These are phyloP conservation scores for Chelidonichthys spinosus DNA, from an alignment of 2,797 vertebrate genomes.

Conservation along the genomic window DNA sequence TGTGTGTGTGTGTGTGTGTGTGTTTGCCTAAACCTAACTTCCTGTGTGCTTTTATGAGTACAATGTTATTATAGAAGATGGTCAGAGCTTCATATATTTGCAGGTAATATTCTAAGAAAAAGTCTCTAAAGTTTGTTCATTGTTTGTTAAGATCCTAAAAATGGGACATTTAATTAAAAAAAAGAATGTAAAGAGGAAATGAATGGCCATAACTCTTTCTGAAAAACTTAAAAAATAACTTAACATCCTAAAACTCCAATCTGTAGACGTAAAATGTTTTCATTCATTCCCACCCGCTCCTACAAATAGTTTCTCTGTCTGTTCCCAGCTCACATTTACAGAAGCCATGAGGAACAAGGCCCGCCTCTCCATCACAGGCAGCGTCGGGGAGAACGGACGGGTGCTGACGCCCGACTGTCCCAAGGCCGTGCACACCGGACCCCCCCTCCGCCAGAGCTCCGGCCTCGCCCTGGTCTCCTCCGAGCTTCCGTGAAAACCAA, in stretches of 20 bases:
- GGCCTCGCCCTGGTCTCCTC: constrained; percentile 98
- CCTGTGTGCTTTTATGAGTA: background rate
- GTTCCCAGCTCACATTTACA: constrained; percentile 94
- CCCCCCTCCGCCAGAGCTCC: constrained; percentile 96
- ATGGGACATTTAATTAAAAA: no score
- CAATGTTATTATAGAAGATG: background rate
- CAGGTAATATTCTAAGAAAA: background rate
- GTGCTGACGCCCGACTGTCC: constrained; percentile 98
- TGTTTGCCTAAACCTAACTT: no score
- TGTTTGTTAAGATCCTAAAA: background rate
- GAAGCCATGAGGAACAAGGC: constrained; percentile 99
- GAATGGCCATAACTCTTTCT: background rate
- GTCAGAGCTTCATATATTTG: background rate
- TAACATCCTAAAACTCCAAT: constrained; percentile 54
- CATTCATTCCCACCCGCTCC: constrained; percentile 9
- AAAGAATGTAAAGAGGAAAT: background rate
- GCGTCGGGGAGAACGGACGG: constrained; percentile 97
- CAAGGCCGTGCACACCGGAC: constrained; percentile 95
- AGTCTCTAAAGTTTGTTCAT: background rate
- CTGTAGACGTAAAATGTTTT: constrained; percentile 38
- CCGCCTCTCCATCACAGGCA: constrained; percentile 98
- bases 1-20: no score
- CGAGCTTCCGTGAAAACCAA: constrained; percentile 99
- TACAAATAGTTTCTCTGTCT: constrained; percentile 34
- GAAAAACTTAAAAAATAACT: background rate